These are phyloP conservation scores for Sminthurinus signatus DNA, from an alignment of 1,140 invertebrate genomes.

Conservation along the genomic window DNA sequence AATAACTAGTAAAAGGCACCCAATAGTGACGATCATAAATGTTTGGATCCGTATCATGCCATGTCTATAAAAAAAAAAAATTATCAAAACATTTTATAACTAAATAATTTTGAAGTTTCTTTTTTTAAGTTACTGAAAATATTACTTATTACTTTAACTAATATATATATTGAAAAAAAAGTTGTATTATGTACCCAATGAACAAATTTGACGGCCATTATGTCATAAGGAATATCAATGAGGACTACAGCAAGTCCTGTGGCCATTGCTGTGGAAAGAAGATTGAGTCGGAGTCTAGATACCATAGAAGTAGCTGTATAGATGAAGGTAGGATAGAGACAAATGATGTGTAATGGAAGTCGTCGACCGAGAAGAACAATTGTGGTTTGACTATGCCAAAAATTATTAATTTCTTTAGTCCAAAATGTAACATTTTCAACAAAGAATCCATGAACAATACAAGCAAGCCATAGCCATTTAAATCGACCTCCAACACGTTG, in stretches of 20 bases:
- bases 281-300: slow-evolving; percentile 56
- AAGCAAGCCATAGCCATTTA: slow-evolving; percentile 62
- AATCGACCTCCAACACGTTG: slow-evolving; percentile 59
- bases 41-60: slow-evolving; percentile 79
- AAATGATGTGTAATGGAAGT: slow-evolving; percentile 62
- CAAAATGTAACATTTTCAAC: slow-evolving; percentile 57
- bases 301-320: slow-evolving; percentile 63
- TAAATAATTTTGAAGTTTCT: too few species aligned
- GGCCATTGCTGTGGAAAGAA: slow-evolving; percentile 64
- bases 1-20: slow-evolving; percentile 71
- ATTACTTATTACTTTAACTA: too few species aligned
- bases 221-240: slow-evolving; percentile 73
- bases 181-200: too few species aligned
- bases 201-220: slow-evolving; percentile 67
- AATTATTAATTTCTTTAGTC: slow-evolving; percentile 61
- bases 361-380: slow-evolving; percentile 61
- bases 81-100: too few species aligned
- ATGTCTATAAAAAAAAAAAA: too few species aligned
- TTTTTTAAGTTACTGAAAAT: too few species aligned
- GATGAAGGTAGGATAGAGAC: slow-evolving; percentile 66
- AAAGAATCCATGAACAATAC: slow-evolving; percentile 59
- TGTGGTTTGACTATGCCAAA: slow-evolving; percentile 69
- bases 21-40: slow-evolving; percentile 67
- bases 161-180: too few species aligned
- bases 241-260: slow-evolving; percentile 66